Base-by-base conservation (phyloP, 2,797 vertebrate genomes). In the Chromis chromis region DNA sequence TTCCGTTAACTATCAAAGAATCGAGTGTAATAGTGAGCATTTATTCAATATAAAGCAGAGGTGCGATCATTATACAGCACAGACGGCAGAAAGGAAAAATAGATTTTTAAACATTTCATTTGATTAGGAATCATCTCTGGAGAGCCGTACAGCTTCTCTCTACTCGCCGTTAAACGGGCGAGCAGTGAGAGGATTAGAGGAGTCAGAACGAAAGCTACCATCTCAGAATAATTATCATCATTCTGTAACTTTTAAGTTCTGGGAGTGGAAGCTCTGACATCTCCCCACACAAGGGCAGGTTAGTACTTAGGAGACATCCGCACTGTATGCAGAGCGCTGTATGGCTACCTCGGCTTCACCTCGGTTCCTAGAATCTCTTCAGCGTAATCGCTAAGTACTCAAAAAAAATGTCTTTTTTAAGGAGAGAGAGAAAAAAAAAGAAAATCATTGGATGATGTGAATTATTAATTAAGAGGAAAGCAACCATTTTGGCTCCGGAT, bases 61-160 rank as follows among this genome's bases (percentile, higher is more conserved):
- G 17, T 46, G n/a, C 16, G 16, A 22, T 61, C 54, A 56, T 33
- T 58, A 65, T 16, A 24, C 36, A 10, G 40, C 17, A 21, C n/a
- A 31, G 53, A 31, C 31, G 1, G 54, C 53, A 76, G 65, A 64
- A 46, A 17, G 11, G 22, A 36, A 33, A 78, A 66, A 65, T 62
- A 63, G 52, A 74, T 77, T 79, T 74, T 71, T 28, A 67, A 76
- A 70, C 67, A 54, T 88, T 84, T 85, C 62, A 68, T 84, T 84
- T 78, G 79, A 88, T 83, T 72, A 77, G 57, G 33, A 79, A 24
- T 67, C 57, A 12, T 83, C 83, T 76, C 59, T 33, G 48, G 78
- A 75, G 80, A 81, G 71, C 61, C 12, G 39, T 49, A 6, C 44
- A 27, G 68, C 55, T 70, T 56, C 65, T 78, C 58, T 31, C 39